Evolutionary conservation across 2,888 invertebrate species (phyloP).

Genomic region (Micoletzkya japonica): DNA sequence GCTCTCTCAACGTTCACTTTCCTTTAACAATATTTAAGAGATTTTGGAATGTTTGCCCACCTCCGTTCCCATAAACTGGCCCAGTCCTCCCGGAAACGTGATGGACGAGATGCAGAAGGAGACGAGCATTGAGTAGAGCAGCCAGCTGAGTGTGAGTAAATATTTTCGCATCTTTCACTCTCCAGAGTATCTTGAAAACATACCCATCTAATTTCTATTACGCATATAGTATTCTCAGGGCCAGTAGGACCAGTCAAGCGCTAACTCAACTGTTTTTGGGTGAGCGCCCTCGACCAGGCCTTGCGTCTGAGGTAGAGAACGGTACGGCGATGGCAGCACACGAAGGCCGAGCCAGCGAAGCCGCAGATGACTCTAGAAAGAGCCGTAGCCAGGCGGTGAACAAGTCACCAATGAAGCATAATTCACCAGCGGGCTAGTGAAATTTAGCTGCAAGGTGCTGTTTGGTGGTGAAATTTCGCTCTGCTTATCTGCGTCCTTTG

Average conservation of each 20-base stretch:
- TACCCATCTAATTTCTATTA: no score
- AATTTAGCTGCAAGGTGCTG: no score
- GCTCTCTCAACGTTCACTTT: no score
- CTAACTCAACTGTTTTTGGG: constrained; percentile 56
- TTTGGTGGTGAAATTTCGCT: no score
- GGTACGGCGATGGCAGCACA: constrained; percentile 50
- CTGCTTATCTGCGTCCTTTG: no score
- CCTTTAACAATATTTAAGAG: no score
- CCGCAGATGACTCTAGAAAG: constrained; percentile 54
- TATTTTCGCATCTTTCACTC: not conserved
- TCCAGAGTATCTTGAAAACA: not conserved
- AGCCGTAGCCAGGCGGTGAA: no score
- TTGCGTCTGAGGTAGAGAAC: constrained; percentile 60
- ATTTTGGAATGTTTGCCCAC: no score
- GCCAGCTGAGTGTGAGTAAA: constrained; percentile 74
- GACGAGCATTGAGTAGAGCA: constrained; percentile 82
- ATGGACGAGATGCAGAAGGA: constrained; percentile 80
- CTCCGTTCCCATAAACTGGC: constrained; percentile 75
- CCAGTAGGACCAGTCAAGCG: no score
- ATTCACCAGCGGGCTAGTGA: no score
- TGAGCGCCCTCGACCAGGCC: constrained; percentile 46
- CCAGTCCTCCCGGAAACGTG: constrained; percentile 87
- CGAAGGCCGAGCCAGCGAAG: constrained; percentile 53
- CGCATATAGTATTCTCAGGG: no score
- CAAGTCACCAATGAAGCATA: no score